Conservation (phyloP, 2,888 invertebrate genomes). For the Pterobdella sp. region DNA sequence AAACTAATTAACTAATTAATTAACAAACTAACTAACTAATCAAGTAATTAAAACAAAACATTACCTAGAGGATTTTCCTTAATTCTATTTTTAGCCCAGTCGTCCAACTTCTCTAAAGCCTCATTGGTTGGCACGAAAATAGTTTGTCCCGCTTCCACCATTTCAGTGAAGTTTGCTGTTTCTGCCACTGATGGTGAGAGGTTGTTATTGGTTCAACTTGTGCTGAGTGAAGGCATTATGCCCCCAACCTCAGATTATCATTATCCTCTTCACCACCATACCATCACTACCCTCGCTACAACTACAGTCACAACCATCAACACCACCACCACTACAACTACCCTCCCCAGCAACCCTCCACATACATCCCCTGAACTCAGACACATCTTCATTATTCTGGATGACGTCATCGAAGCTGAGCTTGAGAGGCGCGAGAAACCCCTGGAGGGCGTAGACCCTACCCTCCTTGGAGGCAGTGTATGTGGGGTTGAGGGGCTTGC, state of each 20-base stretch:
- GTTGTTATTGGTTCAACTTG: too few species aligned
- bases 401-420: neutral
- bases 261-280: too few species aligned
- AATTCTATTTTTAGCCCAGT: neutral
- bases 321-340: too few species aligned
- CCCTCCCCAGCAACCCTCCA: too few species aligned
- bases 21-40: too few species aligned
- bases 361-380: neutral
- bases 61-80: neutral
- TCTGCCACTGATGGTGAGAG: neutral
- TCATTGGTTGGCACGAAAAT: constrained; percentile 16
- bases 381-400: neutral
- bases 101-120: constrained; percentile 6
- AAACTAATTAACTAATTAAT: too few species aligned
- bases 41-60: too few species aligned
- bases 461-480: neutral
- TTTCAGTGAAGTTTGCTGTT: neutral
- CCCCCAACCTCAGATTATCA: too few species aligned
- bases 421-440: constrained; percentile 1
- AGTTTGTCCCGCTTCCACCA: neutral
- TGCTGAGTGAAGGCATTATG: too few species aligned
- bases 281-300: too few species aligned
- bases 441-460: constrained; percentile 16
- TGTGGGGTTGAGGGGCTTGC: neutral
- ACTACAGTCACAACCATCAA: too few species aligned